Base-by-base conservation (phyloP, 2,797 vertebrate species). In the Artibeus jamaicensis region DNA sequence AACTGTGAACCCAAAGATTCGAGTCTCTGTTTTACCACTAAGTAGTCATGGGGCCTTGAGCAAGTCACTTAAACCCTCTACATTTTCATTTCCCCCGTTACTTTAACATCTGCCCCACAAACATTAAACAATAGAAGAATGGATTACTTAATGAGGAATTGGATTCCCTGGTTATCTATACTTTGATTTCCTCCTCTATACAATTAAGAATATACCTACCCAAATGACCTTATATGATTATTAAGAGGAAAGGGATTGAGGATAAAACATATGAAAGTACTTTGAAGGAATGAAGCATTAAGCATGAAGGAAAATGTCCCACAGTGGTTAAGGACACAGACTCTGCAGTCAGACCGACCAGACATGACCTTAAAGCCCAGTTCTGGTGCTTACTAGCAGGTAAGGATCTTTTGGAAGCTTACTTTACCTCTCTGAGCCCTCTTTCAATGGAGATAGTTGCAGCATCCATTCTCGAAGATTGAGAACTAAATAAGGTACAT, bases 171-270 rank as follows among this genome's bases (percentile, higher is more conserved):
- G 82, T 86, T 83, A 68, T 76, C 59, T 94, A 53, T 59, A 34
- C 57, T 92, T 94, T 65, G 46, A 88, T 93, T 90, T 86, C 50
- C 44, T 93, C 46, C 16, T 74, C 62, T 92, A 57, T 29, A 88
- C 70, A 92, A 53, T 48, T 62, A 93, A 65, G 70, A 89, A 84
- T 74, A 93, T 59, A 50, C 10, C 44, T 50, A 81, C 34, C 53
- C 55, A 87, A 50, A 93, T 67, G 65, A 93, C 44, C 7, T 70
- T 76, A 29, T 26, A 8, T 62, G 26, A 29, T 50, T 67, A 2
- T 70, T 34, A 67, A 55, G 42, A 90, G 76, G 44, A 88, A 93
- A 44, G 29, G 18, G 12, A 42, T 39, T 76, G 39, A 10, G 19
- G 29, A 34, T 34, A 79, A 87, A 50, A 55, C 21, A 24, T 9